Evolutionary conservation across 2,113 vertebrate species (phyloP).

Genomic region (Silurus glanis): DNA sequence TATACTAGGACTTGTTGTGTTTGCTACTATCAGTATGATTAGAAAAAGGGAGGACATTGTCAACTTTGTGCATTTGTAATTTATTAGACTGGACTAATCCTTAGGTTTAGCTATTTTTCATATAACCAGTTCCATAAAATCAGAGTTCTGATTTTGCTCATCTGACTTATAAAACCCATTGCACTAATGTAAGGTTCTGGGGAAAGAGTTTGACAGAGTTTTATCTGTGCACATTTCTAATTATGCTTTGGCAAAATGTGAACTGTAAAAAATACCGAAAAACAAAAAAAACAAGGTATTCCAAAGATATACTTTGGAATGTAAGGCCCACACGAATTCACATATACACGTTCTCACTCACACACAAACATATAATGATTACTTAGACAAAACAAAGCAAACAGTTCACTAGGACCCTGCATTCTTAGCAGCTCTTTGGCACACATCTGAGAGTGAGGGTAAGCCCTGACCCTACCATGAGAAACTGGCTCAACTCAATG

Average conservation of each 20-base stretch:
- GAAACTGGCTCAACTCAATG: constrained; percentile 28
- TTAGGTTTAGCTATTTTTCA: neutral
- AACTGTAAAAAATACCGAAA: neutral
- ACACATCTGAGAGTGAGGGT: constrained; percentile 40
- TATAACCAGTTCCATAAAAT: too few species aligned
- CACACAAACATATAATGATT: constrained; percentile 48
- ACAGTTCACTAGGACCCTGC: constrained; percentile 47
- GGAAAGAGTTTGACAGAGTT: neutral
- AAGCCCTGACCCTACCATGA: constrained; percentile 41
- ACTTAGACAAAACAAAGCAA: constrained; percentile 57
- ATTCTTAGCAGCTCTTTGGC: constrained; percentile 54
- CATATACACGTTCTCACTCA: constrained; percentile 22
- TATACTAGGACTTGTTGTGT: neutral
- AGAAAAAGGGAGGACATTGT: neutral
- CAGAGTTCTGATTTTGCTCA: neutral
- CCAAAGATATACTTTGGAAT: neutral
- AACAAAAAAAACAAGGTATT: constrained; percentile 9
- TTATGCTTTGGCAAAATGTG: neutral
- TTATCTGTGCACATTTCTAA: neutral
- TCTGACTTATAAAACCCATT: constrained; percentile 12
- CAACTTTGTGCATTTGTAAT: neutral
- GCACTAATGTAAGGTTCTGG: neutral
- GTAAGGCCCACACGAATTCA: constrained; percentile 9
- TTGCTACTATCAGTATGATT: constrained; percentile 9
- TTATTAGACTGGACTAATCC: constrained; percentile 17